Evolutionary conservation across 2,113 vertebrate species (phyloP).

Genomic region (Ondatra zibethicus): DNA sequence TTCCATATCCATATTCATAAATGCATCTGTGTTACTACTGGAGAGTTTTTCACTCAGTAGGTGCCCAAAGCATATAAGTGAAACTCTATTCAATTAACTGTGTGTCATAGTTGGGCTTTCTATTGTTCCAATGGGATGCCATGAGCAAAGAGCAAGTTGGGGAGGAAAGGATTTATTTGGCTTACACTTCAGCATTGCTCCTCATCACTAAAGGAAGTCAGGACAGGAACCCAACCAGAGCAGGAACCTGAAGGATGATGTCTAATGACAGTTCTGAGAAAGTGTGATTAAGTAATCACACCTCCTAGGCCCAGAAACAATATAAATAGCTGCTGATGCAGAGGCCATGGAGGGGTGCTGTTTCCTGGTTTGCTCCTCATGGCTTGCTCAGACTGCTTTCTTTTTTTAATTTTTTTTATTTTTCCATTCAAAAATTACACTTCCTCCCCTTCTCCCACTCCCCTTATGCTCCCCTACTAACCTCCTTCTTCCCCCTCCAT

Average conservation of each 20-base stretch:
- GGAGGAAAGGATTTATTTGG: not conserved
- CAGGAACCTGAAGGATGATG: not conserved
- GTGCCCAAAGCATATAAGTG: not conserved
- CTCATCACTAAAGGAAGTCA: too few species aligned
- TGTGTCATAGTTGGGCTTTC: not conserved
- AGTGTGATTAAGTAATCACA: not conserved
- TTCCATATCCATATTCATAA: not conserved
- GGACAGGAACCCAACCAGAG: not conserved
- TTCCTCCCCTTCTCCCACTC: too few species aligned
- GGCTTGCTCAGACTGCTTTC: not conserved
- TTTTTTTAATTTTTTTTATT: too few species aligned
- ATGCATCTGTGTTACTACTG: not conserved
- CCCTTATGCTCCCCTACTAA: too few species aligned
- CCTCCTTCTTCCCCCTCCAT: too few species aligned
- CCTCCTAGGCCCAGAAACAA: not conserved
- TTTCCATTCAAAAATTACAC: too few species aligned
- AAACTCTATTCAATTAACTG: not conserved
- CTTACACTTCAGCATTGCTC: too few species aligned
- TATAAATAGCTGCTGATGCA: not conserved
- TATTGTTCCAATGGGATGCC: not conserved
- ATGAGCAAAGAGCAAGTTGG: not conserved
- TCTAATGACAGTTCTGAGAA: conserved; percentile 26
- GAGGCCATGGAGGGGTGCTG: not conserved
- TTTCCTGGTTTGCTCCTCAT: not conserved
- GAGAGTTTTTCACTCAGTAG: not conserved